Evolutionary conservation across 1,140 invertebrate species (phyloP).

Genomic region (Drosophila sulfurigaster): DNA sequence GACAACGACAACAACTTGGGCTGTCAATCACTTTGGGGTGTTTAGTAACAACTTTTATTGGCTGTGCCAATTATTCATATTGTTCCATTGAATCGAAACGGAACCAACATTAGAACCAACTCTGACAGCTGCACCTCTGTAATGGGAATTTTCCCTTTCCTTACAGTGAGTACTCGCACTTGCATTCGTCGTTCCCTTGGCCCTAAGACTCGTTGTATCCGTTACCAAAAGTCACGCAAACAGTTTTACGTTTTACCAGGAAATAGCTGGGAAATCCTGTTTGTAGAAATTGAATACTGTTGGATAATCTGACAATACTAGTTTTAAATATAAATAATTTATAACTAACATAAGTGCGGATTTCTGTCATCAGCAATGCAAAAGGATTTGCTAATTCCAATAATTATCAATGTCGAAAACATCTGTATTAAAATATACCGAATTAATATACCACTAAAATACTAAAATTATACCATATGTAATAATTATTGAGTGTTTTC

Average conservation of each 20-base stretch:
- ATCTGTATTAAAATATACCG: too few relatives aligned
- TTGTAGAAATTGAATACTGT: not conserved
- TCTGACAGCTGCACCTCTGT: constrained; percentile 60
- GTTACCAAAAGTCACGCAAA: constrained; percentile 44
- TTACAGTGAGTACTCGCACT: constrained; percentile 6
- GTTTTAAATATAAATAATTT: too few relatives aligned
- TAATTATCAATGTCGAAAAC: too few relatives aligned
- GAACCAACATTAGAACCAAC: constrained; percentile 16
- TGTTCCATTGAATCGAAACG: constrained; percentile 67
- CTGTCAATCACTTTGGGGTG: constrained; percentile 74
- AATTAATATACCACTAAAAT: too few relatives aligned
- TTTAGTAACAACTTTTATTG: constrained; percentile 69
- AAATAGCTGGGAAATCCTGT: constrained; percentile 7
- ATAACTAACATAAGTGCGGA: too few relatives aligned
- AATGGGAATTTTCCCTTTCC: constrained; percentile 45
- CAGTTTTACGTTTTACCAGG: not conserved
- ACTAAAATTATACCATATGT: too few relatives aligned
- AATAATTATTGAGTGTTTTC: too few relatives aligned
- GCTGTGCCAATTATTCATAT: constrained; percentile 77
- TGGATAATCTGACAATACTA: not conserved
- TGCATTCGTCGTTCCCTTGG: not conserved
- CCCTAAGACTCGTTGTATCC: not conserved
- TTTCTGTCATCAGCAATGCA: too few relatives aligned
- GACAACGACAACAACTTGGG: constrained; percentile 51
- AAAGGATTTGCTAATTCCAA: too few relatives aligned